These are phyloP conservation scores for Campylomormyrus tamandua DNA, from an alignment of 2,113 vertebrate species.

Conservation along the genomic window DNA sequence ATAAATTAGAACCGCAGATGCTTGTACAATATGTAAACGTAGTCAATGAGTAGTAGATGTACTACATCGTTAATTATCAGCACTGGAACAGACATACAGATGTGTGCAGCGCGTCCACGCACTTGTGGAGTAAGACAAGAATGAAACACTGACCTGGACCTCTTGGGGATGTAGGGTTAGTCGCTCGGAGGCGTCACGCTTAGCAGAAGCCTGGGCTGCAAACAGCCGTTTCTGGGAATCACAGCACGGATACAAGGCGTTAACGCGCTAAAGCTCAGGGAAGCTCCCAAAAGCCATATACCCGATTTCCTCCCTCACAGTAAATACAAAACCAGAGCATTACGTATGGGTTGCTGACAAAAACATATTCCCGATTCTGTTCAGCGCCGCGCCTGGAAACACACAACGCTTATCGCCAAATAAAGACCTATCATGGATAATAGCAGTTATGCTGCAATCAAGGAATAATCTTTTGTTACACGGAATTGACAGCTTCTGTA, in stretches of 20 bases:
- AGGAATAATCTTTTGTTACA: neutral
- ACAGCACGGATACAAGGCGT: conserved; percentile 32
- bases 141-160: conserved; percentile 74
- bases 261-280: conserved; percentile 13
- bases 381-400: neutral
- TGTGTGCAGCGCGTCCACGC: neutral
- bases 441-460: neutral
- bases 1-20: neutral
- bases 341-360: neutral
- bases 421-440: neutral
- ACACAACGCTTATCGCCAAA: neutral
- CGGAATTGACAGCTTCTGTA: neutral
- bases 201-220: conserved; percentile 79
- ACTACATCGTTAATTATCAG: neutral
- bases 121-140: conserved; percentile 6
- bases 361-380: neutral
- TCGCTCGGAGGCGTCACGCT: conserved; percentile 53
- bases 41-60: neutral
- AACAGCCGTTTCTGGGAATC: conserved; percentile 77
- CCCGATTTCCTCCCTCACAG: neutral
- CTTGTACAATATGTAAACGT: neutral
- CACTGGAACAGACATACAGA: neutral
- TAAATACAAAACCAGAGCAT: neutral
- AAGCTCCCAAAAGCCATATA: neutral
- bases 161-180: conserved; percentile 68